Evolutionary conservation across 1,140 invertebrate species (phyloP), one percentile per base, ranked within the genome.

Genomic region (Drosophila miranda): DNA sequence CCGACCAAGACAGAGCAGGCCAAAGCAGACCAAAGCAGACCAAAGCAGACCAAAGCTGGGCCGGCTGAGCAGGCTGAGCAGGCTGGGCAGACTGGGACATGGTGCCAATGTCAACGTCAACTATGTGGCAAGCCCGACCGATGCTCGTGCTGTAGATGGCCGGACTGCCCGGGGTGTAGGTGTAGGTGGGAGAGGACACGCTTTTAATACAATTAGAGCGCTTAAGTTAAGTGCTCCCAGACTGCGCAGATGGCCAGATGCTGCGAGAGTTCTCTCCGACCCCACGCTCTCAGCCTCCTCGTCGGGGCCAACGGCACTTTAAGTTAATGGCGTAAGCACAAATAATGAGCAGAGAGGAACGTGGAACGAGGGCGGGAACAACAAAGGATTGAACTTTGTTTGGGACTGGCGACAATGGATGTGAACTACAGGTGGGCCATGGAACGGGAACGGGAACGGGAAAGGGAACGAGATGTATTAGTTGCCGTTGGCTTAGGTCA

Each of bases 141-240:
- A 49, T 13, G 38, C 48, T 48, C 26, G 16, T 51, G 14, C 4
- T 21, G 16, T 7, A 8, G 21, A 38, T 30, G 23, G 6, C 28
- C 1, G 6, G 6, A 7, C 19, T 26, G 38, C 11, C 9, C 16
- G n/a, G 34, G 42, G 13, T 34, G 23, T 26, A 5, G 23, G 23
- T 26, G 34, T 49, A 64, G 58, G 60, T 55, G 59, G 72, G 38
- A 46, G 54, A 77, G 77, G 82, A 87, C 74, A 86, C 74, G 70
- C 82, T 81, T 75, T 81, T 87, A 87, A 86, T 82, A 82, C 82
- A 86, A 86, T 86, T 86, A 86, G 74, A 81, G 80, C 78, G 82
- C 81, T 86, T 87, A 75, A 87, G 68, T 77, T 78, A 87, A 86
- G 81, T 87, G 69, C 82, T 83, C 74, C 69, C 63, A 70, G 69